These are phyloP conservation scores for Engraulis encrasicolus DNA, from an alignment of 2,113 vertebrate species.

Conservation along the genomic window DNA sequence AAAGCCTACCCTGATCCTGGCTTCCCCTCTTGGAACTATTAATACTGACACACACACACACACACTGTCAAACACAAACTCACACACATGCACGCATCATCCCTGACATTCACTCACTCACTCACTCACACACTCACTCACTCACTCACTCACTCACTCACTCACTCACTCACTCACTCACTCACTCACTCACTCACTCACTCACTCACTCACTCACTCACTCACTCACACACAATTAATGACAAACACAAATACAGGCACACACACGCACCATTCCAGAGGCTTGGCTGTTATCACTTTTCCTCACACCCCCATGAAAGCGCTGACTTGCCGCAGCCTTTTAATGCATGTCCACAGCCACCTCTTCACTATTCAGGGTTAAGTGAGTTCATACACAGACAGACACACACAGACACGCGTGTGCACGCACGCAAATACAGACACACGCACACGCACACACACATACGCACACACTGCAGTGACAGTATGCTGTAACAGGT, in stretches of 20 bases:
- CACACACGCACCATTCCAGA: conserved; percentile 15
- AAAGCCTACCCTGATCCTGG: not conserved
- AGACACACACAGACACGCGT: not conserved
- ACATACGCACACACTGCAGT: conserved; percentile 19
- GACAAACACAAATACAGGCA: not conserved
- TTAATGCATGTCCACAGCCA: conserved; percentile 17
- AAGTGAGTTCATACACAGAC: not conserved
- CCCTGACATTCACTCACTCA: too few species aligned
- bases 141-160: too few species aligned
- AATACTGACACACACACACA: not conserved
- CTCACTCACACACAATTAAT: not conserved
- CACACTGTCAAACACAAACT: too few species aligned
- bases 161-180: not conserved
- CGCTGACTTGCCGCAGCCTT: not conserved
- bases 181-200: not conserved
- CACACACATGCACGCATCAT: too few species aligned
- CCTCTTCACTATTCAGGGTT: conserved; percentile 17
- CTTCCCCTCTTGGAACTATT: not conserved
- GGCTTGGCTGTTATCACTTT: not conserved
- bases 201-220: not conserved
- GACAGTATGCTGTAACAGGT: not conserved
- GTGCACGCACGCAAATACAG: conserved; percentile 11
- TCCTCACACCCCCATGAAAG: not conserved
- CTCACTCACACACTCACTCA: too few species aligned
- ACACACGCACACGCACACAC: not conserved